Base-by-base conservation (phyloP, 1,140 invertebrate genomes). In the Heterodera schachtii region DNA sequence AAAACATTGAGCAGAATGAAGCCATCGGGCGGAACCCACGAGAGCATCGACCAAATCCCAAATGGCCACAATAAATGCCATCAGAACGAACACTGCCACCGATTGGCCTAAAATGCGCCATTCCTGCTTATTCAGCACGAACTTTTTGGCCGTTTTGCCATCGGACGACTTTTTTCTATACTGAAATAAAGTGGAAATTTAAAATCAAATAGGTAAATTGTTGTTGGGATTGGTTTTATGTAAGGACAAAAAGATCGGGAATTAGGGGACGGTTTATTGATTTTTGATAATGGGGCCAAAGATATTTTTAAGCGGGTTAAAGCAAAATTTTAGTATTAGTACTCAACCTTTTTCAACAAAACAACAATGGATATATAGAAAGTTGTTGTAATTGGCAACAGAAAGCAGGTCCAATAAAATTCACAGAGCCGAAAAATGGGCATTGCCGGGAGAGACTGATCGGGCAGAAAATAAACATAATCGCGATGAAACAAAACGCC, bases 81-180 rank as follows among this genome's bases (percentile, higher is more conserved):
- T 71, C 69, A 71, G 9, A 1, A 71, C 1, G 19, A 71, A 71
- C n/a, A 41, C 41, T 11, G 44, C 31, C n/a, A 71, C 9, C 31
- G 69, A 71, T 46, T 71, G 69, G 69, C 31, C 44, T 21, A 71
- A 46, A 71, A 71, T 71, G 69, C 69, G 69, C 41, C 69, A 46
- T 46, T 71, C 69, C 6, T 71, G 69, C 5, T 71, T 41, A n/a
- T 71, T 71, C 69, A 71, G 13, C 41, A 71, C 2, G 41, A 6
- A 41, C 31, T 13, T 41, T n/a, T 8, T 71, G 31, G n/a, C 43
- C 31, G 69, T 46, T 71, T n/a, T 71, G 41, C 69, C 31, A 43
- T 71, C 69, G 69, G 69, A 71, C 1, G 31, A 43, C 7, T 9
- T 16, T 69, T 69, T 52, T 52, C 49, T 52, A 52, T 69, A 43